phyloP scores from a whole-genome alignment of 2,888 invertebrate genomes.

The Dione juno region DNA sequence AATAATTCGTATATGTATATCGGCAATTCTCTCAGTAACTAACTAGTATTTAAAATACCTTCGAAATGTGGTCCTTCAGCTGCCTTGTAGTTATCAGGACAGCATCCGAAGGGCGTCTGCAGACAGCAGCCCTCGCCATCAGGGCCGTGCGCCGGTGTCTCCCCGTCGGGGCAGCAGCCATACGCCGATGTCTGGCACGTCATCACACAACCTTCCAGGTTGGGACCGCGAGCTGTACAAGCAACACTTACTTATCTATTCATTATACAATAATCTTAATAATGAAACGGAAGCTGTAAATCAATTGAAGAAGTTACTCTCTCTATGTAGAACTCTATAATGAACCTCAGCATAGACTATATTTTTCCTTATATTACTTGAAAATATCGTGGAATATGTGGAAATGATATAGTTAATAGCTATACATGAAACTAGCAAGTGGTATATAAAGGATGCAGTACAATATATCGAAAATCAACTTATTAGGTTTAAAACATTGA shows the following conservation, averaged over 20 bases:
- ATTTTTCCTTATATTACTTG: too few relatives aligned
- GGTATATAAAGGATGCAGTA: too few relatives aligned
- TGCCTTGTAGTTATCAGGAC: conserved; percentile 92
- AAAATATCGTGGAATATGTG: too few relatives aligned
- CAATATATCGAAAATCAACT: too few relatives aligned
- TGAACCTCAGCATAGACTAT: too few relatives aligned
- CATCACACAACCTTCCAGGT: conserved; percentile 89
- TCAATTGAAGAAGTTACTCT: too few relatives aligned
- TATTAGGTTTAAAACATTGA: too few relatives aligned
- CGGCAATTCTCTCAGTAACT: not conserved
- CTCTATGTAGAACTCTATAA: too few relatives aligned
- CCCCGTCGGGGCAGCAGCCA: conserved; percentile 94
- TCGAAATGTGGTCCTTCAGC: conserved; percentile 91
- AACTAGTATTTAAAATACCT: conserved; percentile 65
- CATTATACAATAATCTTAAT: not conserved
- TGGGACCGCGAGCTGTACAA: conserved; percentile 85
- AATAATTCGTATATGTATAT: too few relatives aligned
- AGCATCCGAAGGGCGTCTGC: conserved; percentile 90
- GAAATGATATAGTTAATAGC: too few relatives aligned
- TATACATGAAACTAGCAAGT: too few relatives aligned
- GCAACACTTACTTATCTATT: conserved; percentile 6
- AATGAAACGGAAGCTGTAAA: too few relatives aligned
- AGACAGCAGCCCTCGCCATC: conserved; percentile 92
- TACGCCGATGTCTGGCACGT: conserved; percentile 87
- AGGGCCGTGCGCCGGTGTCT: conserved; percentile 93